These are phyloP conservation scores for Oreonectes daqikongensis DNA, from an alignment of 2,797 vertebrate genomes.

Conservation along the genomic window DNA sequence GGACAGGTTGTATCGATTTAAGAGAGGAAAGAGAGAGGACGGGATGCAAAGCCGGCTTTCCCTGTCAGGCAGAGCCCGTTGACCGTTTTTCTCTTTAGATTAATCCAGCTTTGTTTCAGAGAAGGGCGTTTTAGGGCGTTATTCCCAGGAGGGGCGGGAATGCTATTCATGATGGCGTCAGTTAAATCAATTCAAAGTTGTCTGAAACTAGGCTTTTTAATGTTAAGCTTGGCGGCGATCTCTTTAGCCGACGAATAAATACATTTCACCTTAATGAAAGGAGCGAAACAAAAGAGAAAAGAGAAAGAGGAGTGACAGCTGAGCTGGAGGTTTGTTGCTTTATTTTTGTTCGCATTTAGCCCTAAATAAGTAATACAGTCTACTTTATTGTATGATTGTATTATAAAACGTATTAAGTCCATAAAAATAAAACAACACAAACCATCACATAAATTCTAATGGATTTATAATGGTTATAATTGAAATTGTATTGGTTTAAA, in stretches of 20 bases:
- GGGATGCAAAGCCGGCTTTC: conserved; percentile 69
- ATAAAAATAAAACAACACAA: neutral
- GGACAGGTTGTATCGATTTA: conserved; percentile 80
- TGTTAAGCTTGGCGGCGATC: conserved; percentile 71
- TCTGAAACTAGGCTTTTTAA: conserved; percentile 78
- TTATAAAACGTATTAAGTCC: conserved; percentile 36
- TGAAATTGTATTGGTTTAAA: too few relatives aligned
- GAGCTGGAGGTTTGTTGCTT: neutral
- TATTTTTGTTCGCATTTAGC: conserved; percentile 9
- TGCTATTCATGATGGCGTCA: conserved; percentile 80
- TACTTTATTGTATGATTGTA: conserved; percentile 63
- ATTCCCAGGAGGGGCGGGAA: conserved; percentile 80
- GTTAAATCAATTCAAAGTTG: conserved; percentile 80
- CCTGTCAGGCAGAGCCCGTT: conserved; percentile 76
- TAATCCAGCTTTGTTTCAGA: conserved; percentile 79
- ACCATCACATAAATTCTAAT: too few relatives aligned
- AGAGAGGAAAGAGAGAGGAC: conserved; percentile 53
- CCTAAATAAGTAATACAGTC: neutral
- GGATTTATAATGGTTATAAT: neutral
- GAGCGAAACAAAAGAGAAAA: conserved; percentile 60
- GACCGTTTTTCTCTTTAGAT: conserved; percentile 70
- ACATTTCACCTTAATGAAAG: conserved; percentile 67
- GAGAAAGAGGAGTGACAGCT: neutral
- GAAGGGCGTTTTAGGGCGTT: conserved; percentile 77
- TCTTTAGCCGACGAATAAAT: conserved; percentile 75